Conservation (phyloP, 2,888 invertebrate genomes). For the Teinopalpus imperialis region DNA sequence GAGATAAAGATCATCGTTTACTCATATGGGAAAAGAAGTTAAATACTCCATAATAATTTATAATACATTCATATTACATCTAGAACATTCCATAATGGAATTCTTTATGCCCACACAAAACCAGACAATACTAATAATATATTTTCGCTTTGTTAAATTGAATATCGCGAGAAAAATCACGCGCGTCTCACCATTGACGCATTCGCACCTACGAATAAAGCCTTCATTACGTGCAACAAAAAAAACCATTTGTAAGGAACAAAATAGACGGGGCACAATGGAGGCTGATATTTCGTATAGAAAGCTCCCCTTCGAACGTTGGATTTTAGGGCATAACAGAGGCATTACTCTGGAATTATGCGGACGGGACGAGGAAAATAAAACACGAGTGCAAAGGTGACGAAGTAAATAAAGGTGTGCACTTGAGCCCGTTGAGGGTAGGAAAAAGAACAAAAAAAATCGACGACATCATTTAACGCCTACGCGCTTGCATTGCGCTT, state of each 20-base stretch:
- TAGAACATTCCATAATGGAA: too few species aligned
- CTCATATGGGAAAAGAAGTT: too few species aligned
- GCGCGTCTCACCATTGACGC: constrained; percentile 51
- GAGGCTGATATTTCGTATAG: constrained; percentile 73
- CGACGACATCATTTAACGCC: constrained; percentile 44
- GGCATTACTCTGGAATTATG: constrained; percentile 71
- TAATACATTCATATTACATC: too few species aligned
- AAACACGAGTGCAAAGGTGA: constrained; percentile 75
- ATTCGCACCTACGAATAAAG: constrained; percentile 76
- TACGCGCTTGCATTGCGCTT: constrained; percentile 35
- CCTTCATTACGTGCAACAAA: constrained; percentile 73
- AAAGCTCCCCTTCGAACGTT: constrained; percentile 64
- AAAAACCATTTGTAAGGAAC: constrained; percentile 68
- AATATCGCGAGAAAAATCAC: constrained; percentile 52
- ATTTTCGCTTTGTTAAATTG: constrained; percentile 30
- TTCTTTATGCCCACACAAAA: constrained; percentile 20
- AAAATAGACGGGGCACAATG: constrained; percentile 71
- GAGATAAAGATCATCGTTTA: too few species aligned
- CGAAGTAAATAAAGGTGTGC: constrained; percentile 58
- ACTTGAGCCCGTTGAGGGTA: constrained; percentile 47
- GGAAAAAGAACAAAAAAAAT: constrained; percentile 40
- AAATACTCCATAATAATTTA: too few species aligned
- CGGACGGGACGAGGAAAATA: constrained; percentile 65
- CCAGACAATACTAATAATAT: constrained; percentile 32
- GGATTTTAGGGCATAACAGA: constrained; percentile 65